Conservation (phyloP, 1,140 invertebrate species). For the Streblospio benedicti region DNA sequence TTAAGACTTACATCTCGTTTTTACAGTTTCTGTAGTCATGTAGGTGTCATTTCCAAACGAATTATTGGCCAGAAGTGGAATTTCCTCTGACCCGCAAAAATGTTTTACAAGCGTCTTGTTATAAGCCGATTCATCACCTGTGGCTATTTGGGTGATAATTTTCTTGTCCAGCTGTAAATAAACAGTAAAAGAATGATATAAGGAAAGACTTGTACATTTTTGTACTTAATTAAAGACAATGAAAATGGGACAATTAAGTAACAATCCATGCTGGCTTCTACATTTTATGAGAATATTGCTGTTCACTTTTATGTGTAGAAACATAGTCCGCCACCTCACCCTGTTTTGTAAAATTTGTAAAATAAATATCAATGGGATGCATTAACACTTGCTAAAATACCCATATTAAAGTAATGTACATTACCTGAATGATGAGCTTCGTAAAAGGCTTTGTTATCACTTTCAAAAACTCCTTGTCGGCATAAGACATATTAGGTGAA, state of each 20-base stretch:
- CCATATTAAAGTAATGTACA: neutral
- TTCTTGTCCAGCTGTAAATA: constrained; percentile 43
- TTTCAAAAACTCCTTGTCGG: constrained; percentile 42
- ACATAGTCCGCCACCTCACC: too few species aligned
- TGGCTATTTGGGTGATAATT: constrained; percentile 30
- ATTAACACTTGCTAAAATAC: neutral
- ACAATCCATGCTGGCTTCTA: neutral
- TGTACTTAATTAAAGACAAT: too few species aligned
- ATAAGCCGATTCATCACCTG: constrained; percentile 12
- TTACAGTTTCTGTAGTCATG: too few species aligned
- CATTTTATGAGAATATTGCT: neutral
- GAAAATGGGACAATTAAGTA: too few species aligned
- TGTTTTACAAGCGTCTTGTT: constrained; percentile 13
- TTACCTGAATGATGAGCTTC: constrained; percentile 47
- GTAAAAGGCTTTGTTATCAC: constrained; percentile 50
- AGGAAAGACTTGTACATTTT: too few species aligned
- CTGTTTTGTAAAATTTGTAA: neutral
- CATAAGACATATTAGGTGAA: too few species aligned
- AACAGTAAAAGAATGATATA: neutral
- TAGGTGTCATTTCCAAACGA: too few species aligned
- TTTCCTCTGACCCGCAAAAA: neutral
- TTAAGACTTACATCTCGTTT: too few species aligned
- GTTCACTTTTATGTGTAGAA: too few species aligned
- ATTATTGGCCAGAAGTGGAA: too few species aligned
- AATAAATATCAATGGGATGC: neutral